Base-by-base conservation (phyloP, 2,888 invertebrate species). In the Anarsia innoxiella region DNA sequence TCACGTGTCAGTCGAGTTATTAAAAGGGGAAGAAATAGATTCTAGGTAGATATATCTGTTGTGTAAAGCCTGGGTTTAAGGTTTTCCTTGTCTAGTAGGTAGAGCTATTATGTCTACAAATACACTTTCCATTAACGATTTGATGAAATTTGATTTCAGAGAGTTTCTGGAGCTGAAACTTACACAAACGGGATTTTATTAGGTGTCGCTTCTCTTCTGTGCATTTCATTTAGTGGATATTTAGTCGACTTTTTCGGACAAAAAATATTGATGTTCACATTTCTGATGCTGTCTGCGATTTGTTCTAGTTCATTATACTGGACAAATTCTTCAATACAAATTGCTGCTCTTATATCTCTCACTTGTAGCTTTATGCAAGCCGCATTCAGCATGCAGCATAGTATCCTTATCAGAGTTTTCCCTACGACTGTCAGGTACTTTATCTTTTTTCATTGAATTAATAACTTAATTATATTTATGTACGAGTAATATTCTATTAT, bases 361-460 rank as follows among this genome's bases (percentile, higher is more conserved):
- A 61, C 65, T 0, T 64, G 65, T 37, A 65, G 61, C 1, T 52
- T 71, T 8, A 57, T 66, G 53, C 70, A 68, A 37, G 55, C 66
- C 0, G 50, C 61, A 5, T 23, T 65, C 14, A 58, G 63, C 42
- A 40, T 73, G 9, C 59, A 66, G 12, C 59, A 63, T 19, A 67
- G 59, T 42, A 45, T 71, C 10, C 38, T 65, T n/a, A 55, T 68
- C 0, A 47, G 72, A 39, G 64, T 61, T 1, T 69, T 73, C 34
- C 72, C 72, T 2, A 73, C 72, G 0, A 61, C 65, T 19, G 51
- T 68, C 26, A 62, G 72, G 72, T 72, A 42, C 3, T 5, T 25
- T 25, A 8, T n/a, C n/a, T n/a, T n/a, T n/a, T n/a, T n/a, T n/a
- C n/a, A n/a, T n/a, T n/a, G n/a, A n/a, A n/a, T n/a, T n/a, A n/a